These are phyloP conservation scores for Scaptomyza flava DNA, from an alignment of 2,888 invertebrate genomes.

Conservation along the genomic window DNA sequence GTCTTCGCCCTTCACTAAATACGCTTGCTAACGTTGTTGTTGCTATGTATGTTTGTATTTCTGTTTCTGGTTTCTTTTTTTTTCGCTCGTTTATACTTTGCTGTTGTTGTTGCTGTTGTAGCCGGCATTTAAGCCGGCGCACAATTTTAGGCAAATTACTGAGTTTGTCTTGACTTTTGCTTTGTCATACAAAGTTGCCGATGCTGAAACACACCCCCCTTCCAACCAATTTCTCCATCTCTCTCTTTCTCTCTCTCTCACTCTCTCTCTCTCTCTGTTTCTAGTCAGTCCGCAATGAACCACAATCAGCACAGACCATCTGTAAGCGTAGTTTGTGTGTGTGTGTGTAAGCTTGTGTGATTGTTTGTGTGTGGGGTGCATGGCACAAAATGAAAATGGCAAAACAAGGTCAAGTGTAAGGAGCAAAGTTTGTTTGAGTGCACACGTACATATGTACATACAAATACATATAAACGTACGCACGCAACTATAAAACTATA, in stretches of 20 bases:
- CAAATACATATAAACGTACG: constrained; percentile 1
- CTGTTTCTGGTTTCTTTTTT: constrained; percentile 28
- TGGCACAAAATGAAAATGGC: constrained; percentile 73
- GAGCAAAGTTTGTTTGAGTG: constrained; percentile 77
- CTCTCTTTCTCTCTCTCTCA: background rate
- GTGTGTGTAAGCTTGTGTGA: constrained; percentile 11
- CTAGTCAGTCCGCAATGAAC: constrained; percentile 27
- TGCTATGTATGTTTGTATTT: constrained; percentile 17
- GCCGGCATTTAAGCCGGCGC: constrained; percentile 65
- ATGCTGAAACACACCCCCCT: constrained; percentile 26
- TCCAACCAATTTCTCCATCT: background rate
- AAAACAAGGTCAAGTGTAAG: constrained; percentile 80
- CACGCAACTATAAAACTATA: constrained; percentile 27
- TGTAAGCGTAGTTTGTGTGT: constrained; percentile 21
- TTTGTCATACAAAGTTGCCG: constrained; percentile 57
- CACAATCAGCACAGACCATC: constrained; percentile 39
- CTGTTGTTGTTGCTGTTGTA: constrained; percentile 28
- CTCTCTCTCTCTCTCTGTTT: background rate
- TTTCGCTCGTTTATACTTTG: constrained; percentile 16
- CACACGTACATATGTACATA: constrained; percentile 19
- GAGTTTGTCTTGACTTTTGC: constrained; percentile 56
- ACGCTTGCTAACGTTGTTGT: constrained; percentile 5
- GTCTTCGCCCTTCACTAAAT: constrained; percentile 53
- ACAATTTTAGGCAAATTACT: constrained; percentile 67
- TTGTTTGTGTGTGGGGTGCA: constrained; percentile 27